phyloP scores from a whole-genome alignment of 2,888 invertebrate species.

The Pristionchus maxplancki region DNA sequence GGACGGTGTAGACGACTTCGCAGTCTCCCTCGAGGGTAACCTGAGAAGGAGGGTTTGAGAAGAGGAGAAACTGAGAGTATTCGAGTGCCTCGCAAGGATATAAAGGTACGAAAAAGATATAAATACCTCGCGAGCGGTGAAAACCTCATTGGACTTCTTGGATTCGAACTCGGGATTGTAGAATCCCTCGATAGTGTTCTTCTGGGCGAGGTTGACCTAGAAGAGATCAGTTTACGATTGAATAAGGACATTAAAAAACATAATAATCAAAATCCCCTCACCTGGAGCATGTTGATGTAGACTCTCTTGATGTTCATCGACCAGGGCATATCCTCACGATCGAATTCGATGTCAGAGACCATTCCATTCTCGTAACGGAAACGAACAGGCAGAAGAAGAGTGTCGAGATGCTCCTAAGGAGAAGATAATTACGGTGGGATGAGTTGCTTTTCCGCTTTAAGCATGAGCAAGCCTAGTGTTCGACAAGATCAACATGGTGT shows the following conservation, averaged over 20 bases:
- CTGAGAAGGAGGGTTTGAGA: slow-evolving; percentile 51
- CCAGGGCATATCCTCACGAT: slow-evolving; percentile 68
- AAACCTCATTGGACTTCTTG: slow-evolving; percentile 54
- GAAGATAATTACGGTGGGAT: background rate
- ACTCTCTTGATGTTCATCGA: slow-evolving; percentile 73
- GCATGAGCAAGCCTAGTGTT: background rate
- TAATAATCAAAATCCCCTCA: slow-evolving; percentile 29
- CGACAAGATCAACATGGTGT: too few species aligned
- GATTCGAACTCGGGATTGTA: background rate
- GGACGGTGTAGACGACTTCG: slow-evolving; percentile 61
- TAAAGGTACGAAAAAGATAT: background rate
- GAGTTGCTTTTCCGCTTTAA: background rate
- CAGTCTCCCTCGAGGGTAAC: slow-evolving; percentile 73
- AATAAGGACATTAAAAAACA: too few species aligned
- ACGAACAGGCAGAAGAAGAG: slow-evolving; percentile 51
- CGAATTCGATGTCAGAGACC: slow-evolving; percentile 67
- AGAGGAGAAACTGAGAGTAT: background rate
- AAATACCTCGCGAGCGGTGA: slow-evolving; percentile 60
- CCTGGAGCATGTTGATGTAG: slow-evolving; percentile 71
- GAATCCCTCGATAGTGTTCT: slow-evolving; percentile 34
- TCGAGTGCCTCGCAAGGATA: background rate
- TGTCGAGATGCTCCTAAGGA: slow-evolving; percentile 16
- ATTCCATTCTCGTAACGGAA: slow-evolving; percentile 60
- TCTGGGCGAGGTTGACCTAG: slow-evolving; percentile 36
- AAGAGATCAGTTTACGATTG: too few species aligned